Percentiles rank a stretch among this genome's conserved stretches.
Conservation (phyloP, 2,888 invertebrate species). For the Tetrapedia diversipes region DNA sequence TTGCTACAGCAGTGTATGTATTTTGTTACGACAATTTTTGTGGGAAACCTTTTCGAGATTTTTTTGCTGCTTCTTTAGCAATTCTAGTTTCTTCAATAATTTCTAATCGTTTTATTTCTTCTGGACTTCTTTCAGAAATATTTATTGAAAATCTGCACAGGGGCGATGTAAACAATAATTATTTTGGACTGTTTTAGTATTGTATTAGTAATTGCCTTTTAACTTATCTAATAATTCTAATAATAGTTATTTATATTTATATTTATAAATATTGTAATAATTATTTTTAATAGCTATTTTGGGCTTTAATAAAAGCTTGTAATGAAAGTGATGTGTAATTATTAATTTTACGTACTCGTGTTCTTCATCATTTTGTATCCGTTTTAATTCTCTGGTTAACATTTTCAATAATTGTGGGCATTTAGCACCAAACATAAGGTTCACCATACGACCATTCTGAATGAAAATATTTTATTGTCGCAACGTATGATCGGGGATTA, state of each 20-base stretch:
- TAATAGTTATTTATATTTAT: too few species aligned
- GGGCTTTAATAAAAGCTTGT: not conserved
- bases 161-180: not conserved
- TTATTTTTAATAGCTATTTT: not conserved
- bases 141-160: slow-evolving; percentile 73
- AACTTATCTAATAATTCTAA: too few species aligned
- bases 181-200: slow-evolving; percentile 8
- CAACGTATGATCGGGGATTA: not conserved
- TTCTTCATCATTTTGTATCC: slow-evolving; percentile 74
- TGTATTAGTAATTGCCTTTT: not conserved
- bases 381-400: slow-evolving; percentile 86
- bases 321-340: not conserved
- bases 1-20: not conserved
- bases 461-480: slow-evolving; percentile 4
- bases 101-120: slow-evolving; percentile 81
- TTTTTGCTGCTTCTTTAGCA: slow-evolving; percentile 77
- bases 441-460: slow-evolving; percentile 90
- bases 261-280: too few species aligned
- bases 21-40: not conserved
- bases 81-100: slow-evolving; percentile 74
- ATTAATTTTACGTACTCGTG: slow-evolving; percentile 72
- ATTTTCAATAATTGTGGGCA: slow-evolving; percentile 90
- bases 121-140: slow-evolving; percentile 83
- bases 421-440: slow-evolving; percentile 93
- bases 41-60: slow-evolving; percentile 74